Base-by-base conservation (phyloP, 2,797 vertebrate genomes). In the Triplophysa yarkandensis region DNA sequence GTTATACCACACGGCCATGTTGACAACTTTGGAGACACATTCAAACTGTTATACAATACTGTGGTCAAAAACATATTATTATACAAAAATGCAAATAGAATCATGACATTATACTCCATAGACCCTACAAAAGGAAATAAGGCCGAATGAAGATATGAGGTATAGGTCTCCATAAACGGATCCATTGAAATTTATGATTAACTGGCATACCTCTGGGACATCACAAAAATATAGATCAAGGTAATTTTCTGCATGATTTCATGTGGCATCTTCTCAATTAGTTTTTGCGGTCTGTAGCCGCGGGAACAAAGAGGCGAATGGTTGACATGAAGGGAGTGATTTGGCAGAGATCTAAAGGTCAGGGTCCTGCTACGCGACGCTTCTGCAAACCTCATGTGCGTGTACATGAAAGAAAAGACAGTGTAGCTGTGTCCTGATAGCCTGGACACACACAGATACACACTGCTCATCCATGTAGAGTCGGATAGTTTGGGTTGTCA, bases 221-320 rank as follows among this genome's bases (percentile, higher is more conserved):
- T 89, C 87, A 87, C 86, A 85, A 87, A 81, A 80, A 81, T 83
- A 84, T 90, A 86, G 89, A 91, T 88, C 86, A 80, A 89, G 88
- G 88, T 90, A 92, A 93, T 93, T 93, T 93, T 92, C 91, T 92
- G 92, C 89, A 92, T 93, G 90, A 90, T 91, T 92, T 92, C 89
- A 92, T 91, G 88, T 88, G 71, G 85, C 87, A 87, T 91, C 91
- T 89, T 88, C 87, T 89, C 93, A 92, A 92, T 93, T 91, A 93
- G 89, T 92, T 91, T 91, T 89, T 92, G 90, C 89, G 89, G 86
- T 43, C 82, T 86, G 72, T 86, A 87, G 85, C 85, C 70, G 58
- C 77, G 65, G 84, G 84, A 90, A 87, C 86, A 85, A 85, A 85
- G 82, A 83, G 69, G 46, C 81, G 4, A 69, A 23, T 72, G 32